These are phyloP conservation scores for Limulus polyphemus DNA, from an alignment of 2,888 invertebrate species.

Conservation along the genomic window DNA sequence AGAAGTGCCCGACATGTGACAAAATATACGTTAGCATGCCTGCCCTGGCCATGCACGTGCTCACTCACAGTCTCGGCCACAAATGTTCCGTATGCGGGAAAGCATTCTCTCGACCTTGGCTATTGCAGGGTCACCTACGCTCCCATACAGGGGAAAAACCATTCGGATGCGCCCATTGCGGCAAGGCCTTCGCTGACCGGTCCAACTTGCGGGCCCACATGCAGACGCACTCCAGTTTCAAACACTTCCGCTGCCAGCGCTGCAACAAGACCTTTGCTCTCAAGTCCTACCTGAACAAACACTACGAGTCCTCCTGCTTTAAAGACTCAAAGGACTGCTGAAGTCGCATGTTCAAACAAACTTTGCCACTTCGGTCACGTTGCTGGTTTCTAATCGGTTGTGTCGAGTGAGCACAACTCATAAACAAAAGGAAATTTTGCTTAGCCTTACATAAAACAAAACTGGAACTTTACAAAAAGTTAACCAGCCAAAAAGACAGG, in stretches of 20 bases:
- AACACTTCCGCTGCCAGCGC: slow-evolving; percentile 72
- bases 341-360: no score
- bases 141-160: slow-evolving; percentile 88
- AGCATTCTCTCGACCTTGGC: slow-evolving; percentile 77
- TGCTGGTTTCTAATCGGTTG: no score
- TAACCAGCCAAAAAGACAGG: no score
- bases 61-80: slow-evolving; percentile 70
- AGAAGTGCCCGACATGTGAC: slow-evolving; percentile 70
- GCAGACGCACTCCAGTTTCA: slow-evolving; percentile 84
- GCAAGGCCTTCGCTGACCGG: slow-evolving; percentile 87
- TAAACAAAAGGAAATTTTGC: no score
- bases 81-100: slow-evolving; percentile 75
- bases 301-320: slow-evolving; percentile 74
- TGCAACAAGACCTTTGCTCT: slow-evolving; percentile 86
- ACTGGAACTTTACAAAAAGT: no score
- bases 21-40: slow-evolving; percentile 80
- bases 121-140: slow-evolving; percentile 74
- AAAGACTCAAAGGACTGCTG: slow-evolving; percentile 13
- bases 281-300: slow-evolving; percentile 89
- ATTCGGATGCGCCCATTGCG: slow-evolving; percentile 82
- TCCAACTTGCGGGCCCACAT: slow-evolving; percentile 87
- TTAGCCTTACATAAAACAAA: no score
- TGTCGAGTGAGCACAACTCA: no score
- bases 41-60: slow-evolving; percentile 72
- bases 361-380: no score